These are phyloP conservation scores for Galemys pyrenaicus DNA, from an alignment of 2,113 vertebrate genomes.

Conservation along the genomic window DNA sequence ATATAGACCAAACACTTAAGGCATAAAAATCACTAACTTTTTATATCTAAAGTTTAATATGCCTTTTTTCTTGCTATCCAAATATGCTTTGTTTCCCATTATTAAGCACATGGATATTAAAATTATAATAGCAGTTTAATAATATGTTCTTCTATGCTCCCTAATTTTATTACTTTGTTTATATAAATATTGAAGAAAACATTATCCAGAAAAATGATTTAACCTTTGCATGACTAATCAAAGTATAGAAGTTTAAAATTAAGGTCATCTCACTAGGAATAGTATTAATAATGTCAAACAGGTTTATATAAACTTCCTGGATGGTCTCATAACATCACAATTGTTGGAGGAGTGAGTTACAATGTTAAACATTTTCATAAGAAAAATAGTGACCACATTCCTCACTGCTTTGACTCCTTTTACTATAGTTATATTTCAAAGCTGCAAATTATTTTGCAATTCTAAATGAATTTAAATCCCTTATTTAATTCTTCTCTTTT, in stretches of 20 bases:
- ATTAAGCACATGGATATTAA: conserved; percentile 44
- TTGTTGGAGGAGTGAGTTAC: neutral
- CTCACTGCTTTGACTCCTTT: neutral
- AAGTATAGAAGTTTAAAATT: conserved; percentile 26
- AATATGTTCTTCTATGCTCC: conserved; percentile 59
- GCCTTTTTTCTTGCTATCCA: conserved; percentile 49
- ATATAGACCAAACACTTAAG: neutral
- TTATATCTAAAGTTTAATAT: conserved; percentile 50
- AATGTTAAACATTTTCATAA: neutral
- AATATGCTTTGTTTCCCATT: conserved; percentile 51
- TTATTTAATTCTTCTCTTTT: neutral
- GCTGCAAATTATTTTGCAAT: neutral
- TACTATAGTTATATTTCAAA: neutral
- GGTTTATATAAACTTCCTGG: neutral
- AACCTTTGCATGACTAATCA: conserved; percentile 48
- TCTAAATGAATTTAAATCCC: neutral
- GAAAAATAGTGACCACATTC: neutral
- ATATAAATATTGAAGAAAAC: conserved; percentile 46
- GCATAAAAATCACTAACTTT: neutral
- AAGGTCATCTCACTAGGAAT: neutral
- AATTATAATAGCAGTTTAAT: conserved; percentile 59
- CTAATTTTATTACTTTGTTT: conserved; percentile 72
- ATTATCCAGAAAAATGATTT: conserved; percentile 48
- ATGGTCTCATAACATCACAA: neutral
- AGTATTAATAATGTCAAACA: neutral